A percentile compares a stretch with the other conserved stretches of the same genome.
Evolutionary conservation across 1,140 invertebrate species (phyloP).

Genomic region (Drosophila lacteicornis): DNA sequence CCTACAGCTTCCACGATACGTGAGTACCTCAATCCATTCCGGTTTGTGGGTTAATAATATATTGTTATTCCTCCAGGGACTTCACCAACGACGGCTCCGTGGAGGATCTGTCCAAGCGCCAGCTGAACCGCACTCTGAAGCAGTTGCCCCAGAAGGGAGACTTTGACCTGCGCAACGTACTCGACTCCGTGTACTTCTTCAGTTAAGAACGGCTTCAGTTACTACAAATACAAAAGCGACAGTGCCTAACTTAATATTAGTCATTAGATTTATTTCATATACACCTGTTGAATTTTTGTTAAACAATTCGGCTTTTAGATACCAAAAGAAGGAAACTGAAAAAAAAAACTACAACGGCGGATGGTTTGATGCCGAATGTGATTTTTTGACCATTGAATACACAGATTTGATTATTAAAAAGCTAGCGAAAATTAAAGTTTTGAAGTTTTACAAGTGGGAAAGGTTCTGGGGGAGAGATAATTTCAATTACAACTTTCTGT

Average conservation of each 20-base stretch:
- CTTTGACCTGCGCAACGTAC: conserved; percentile 91
- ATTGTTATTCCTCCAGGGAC: conserved; percentile 84
- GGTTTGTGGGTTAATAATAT: background rate
- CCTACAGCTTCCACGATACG: conserved; percentile 88
- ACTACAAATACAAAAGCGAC: conserved; percentile 32
- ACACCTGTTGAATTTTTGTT: conserved; percentile 66
- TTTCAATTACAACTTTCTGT: background rate
- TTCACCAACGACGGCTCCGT: conserved; percentile 86
- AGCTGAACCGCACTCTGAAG: conserved; percentile 87
- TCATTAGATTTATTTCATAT: conserved; percentile 32
- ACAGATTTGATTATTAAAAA: conserved; percentile 31
- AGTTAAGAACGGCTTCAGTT: conserved; percentile 91
- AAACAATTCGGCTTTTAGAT: conserved; percentile 51
- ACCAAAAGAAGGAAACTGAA: conserved; percentile 49
- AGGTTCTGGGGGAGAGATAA: background rate
- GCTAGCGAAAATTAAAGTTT: background rate
- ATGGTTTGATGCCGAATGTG: conserved; percentile 44
- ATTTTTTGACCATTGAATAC: conserved; percentile 61
- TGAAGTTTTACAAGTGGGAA: too few relatives aligned
- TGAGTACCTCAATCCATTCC: conserved; percentile 81
- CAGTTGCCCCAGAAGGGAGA: conserved; percentile 90
- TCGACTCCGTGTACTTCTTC: conserved; percentile 93
- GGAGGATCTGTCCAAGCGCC: conserved; percentile 86
- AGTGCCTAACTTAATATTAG: conserved; percentile 61
- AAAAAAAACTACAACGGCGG: conserved; percentile 13